Base-by-base conservation (phyloP, 1,140 invertebrate genomes). In the Drosophila busckii region DNA sequence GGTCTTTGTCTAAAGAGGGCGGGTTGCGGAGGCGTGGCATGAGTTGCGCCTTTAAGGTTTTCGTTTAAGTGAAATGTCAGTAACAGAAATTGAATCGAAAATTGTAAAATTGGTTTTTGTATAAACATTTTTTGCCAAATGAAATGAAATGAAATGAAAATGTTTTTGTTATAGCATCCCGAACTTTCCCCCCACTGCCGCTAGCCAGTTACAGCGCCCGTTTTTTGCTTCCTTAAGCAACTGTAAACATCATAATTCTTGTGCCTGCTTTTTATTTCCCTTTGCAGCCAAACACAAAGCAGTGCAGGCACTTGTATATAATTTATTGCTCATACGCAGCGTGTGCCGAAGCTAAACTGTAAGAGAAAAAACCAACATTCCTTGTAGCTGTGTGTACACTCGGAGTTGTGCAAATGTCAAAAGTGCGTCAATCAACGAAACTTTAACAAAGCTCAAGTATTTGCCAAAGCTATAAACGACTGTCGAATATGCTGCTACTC, bases 71-170 rank as follows among this genome's bases (percentile, higher is more conserved):
- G 70, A 76, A 83, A 83, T 83, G 76, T 83, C 76, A 83, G 76
- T 55, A 68, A 59, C 76, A 83, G 76, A 83, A 83, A 83, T 83
- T 83, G 78, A 83, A 83, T 76, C 67, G 75, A 82, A 82, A 80
- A 82, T 82, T 82, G 75, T 82, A 82, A 82, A 82, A 82, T 82
- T 82, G 75, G 75, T 82, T 82, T n/a, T 82, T 82, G 75, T 82
- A 80, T 80, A 80, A 80, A 73, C 68, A 80, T 80, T 80, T 80
- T 82, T 82, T 69, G 38, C 73, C 63, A n/a, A n/a, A n/a, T n/a
- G n/a, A 62, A 62, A 62, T 62, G 59, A 78, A 78, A 76, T 78
- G 70, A 76, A 76, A 78, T 78, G 73, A 78, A 78, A 78, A 80
- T 76, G 69, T 63, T 78, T 78, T 80, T 78, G 73, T 78, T 80